These are phyloP conservation scores for Aplochiton taeniatus DNA, from an alignment of 2,797 vertebrate genomes.

Conservation along the genomic window DNA sequence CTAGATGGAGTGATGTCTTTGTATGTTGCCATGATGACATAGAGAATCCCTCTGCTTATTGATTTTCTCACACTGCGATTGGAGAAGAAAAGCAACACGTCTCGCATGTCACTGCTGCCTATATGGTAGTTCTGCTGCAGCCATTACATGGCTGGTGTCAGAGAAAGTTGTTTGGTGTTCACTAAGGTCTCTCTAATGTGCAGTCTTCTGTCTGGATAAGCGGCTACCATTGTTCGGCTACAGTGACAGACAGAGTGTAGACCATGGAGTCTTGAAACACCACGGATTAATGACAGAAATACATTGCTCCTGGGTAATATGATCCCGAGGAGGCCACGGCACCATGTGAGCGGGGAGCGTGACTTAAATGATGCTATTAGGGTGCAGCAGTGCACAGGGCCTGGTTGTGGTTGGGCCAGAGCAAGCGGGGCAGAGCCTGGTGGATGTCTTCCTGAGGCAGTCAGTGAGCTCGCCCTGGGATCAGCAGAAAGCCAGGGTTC, in stretches of 20 bases:
- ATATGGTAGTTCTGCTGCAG: neutral
- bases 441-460: constrained; percentile 27
- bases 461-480: constrained; percentile 43
- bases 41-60: constrained; percentile 32
- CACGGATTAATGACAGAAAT: constrained; percentile 27
- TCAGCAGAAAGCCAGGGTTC: constrained; percentile 48
- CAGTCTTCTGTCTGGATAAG: constrained; percentile 19
- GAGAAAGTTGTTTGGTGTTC: constrained; percentile 8
- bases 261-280: neutral
- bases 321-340: constrained; percentile 36
- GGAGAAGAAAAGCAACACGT: constrained; percentile 22
- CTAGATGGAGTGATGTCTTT: constrained; percentile 30
- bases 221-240: constrained; percentile 7
- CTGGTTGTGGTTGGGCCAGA: neutral
- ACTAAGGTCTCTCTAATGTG: constrained; percentile 13
- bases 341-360: no score
- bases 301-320: constrained; percentile 29
- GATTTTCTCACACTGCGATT: constrained; percentile 37
- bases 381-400: no score
- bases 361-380: no score
- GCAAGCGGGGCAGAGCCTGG: constrained; percentile 13
- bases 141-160: neutral
- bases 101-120: constrained; percentile 21
- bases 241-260: no score
- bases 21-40: constrained; percentile 37